These are phyloP conservation scores for Drosophila pruinosa DNA, from an alignment of 1,140 invertebrate genomes.

Conservation along the genomic window DNA sequence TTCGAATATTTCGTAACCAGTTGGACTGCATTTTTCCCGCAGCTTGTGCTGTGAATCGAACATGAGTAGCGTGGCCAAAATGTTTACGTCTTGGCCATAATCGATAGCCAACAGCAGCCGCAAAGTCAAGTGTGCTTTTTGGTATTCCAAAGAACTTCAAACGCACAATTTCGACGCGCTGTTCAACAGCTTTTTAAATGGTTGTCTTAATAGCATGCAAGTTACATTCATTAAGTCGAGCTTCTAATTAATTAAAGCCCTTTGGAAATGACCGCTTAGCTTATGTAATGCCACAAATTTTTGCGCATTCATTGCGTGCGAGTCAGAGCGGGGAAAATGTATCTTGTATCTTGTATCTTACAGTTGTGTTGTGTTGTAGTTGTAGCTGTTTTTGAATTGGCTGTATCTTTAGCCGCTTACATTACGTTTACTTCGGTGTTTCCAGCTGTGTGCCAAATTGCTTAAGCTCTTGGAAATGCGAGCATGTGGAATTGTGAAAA, in stretches of 20 bases:
- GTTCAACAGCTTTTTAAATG: conserved; percentile 30
- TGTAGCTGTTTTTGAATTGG: neutral
- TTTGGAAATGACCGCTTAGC: neutral
- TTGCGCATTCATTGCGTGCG: conserved; percentile 3
- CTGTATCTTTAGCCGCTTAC: conserved; percentile 10
- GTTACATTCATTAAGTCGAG: conserved; percentile 42
- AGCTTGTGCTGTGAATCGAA: conserved; percentile 55
- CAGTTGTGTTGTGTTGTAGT: neutral
- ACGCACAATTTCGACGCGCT: conserved; percentile 2
- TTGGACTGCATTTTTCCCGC: conserved; percentile 74
- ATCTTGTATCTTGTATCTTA: neutral
- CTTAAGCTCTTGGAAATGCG: neutral
- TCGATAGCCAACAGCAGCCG: conserved; percentile 41
- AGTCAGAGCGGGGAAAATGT: neutral
- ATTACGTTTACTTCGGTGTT: conserved; percentile 4
- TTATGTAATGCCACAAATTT: conserved; percentile 23
- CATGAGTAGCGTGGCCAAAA: conserved; percentile 72
- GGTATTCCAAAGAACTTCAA: conserved; percentile 28
- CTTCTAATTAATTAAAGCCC: conserved; percentile 11
- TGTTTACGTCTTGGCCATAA: conserved; percentile 71
- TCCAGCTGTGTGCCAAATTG: conserved; percentile 35
- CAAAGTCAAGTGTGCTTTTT: conserved; percentile 52
- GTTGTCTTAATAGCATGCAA: conserved; percentile 55
- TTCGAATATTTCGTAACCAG: conserved; percentile 78
- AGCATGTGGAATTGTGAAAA: neutral